Evolutionary conservation across 92 coral and sea anemone species (phyloP).

Genomic region (Zoanthus sociatus): DNA sequence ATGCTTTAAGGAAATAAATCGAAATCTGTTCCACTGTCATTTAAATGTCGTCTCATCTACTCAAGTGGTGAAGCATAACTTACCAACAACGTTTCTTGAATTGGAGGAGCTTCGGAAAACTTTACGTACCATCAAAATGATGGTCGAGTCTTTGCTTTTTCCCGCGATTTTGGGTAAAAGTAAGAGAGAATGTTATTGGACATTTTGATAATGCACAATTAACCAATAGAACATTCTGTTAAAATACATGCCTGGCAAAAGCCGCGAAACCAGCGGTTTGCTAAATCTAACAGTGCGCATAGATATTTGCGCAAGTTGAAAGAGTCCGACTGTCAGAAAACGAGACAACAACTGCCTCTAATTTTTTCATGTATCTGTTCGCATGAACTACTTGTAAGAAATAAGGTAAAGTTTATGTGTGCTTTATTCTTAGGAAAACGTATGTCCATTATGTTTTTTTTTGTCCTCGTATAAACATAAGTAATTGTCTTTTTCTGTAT

Average conservation of each 20-base stretch:
- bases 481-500: not conserved
- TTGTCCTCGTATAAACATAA: not conserved
- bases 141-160: conserved; percentile 58
- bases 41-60: not conserved
- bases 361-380: conserved; percentile 5
- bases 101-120: not conserved
- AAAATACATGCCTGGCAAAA: not conserved
- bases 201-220: not conserved
- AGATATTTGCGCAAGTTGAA: conserved; percentile 34
- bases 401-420: conserved; percentile 24
- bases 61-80: not conserved
- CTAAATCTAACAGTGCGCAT: conserved; percentile 18
- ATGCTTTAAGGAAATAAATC: not conserved
- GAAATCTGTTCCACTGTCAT: not conserved
- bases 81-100: not conserved
- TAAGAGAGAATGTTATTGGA: conserved; percentile 63
- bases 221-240: conserved; percentile 63
- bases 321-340: conserved; percentile 5
- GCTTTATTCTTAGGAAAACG: not conserved
- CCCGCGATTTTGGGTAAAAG: conserved; percentile 72
- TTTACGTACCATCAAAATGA: not conserved
- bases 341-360: not conserved
- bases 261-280: conserved; percentile 23
- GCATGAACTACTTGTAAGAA: conserved; percentile 6
- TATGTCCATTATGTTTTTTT: conserved; percentile 1